phyloP scores from a whole-genome alignment of 2,113 vertebrate species.

The Spilogale gracilis region DNA sequence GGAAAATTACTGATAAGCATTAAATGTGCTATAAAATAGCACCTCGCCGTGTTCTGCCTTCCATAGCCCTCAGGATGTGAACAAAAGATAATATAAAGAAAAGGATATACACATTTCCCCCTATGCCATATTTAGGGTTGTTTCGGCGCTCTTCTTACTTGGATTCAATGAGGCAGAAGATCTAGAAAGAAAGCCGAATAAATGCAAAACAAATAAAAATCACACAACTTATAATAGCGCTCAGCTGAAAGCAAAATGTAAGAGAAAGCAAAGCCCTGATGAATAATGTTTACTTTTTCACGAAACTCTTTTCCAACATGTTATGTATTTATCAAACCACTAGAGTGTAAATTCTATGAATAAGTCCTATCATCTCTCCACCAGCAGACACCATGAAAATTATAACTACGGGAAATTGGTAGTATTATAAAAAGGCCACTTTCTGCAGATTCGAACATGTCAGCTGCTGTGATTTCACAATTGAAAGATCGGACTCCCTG shows the following conservation, averaged over 20 bases:
- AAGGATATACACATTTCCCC: slow-evolving; percentile 85
- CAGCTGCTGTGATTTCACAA: slow-evolving; percentile 75
- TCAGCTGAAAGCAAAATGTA: slow-evolving; percentile 71
- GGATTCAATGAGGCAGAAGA: slow-evolving; percentile 71
- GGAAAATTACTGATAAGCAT: slow-evolving; percentile 90
- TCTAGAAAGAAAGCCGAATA: slow-evolving; percentile 81
- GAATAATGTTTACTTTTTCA: slow-evolving; percentile 86
- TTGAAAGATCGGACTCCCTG: slow-evolving; percentile 70
- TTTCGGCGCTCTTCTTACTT: slow-evolving; percentile 79
- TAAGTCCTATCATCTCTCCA: slow-evolving; percentile 86
- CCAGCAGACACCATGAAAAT: slow-evolving; percentile 85
- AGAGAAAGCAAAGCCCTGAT: slow-evolving; percentile 83
- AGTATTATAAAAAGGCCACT: slow-evolving; percentile 81
- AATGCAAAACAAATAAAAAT: slow-evolving; percentile 74
- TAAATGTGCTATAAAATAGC: slow-evolving; percentile 87
- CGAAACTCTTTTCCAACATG: slow-evolving; percentile 85
- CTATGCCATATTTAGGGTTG: slow-evolving; percentile 69
- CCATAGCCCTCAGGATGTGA: slow-evolving; percentile 82
- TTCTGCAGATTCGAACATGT: slow-evolving; percentile 65
- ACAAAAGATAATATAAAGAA: slow-evolving; percentile 85
- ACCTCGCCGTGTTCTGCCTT: slow-evolving; percentile 81
- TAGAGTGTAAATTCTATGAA: slow-evolving; percentile 88
- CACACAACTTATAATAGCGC: slow-evolving; percentile 57
- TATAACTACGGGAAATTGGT: slow-evolving; percentile 82
- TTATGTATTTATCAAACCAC: slow-evolving; percentile 90